Conservation (phyloP, 2,113 vertebrate genomes). For the Vombatus ursinus region DNA sequence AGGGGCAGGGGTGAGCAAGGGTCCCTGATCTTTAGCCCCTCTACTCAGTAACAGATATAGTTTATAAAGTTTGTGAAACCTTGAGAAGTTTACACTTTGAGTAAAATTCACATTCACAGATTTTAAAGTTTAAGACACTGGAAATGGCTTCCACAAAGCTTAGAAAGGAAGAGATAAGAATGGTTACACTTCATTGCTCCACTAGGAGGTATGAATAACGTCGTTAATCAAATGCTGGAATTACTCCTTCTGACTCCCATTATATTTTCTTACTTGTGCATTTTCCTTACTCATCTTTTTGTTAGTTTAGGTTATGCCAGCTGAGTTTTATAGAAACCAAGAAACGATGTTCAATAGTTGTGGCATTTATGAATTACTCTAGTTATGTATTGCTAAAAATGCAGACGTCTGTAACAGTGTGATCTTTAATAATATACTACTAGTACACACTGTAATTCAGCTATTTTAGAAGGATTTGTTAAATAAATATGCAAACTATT, state of each 20-base stretch:
- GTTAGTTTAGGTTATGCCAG: slow-evolving; percentile 83
- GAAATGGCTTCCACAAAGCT: too few relatives aligned
- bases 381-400: slow-evolving; percentile 88
- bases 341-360: slow-evolving; percentile 87
- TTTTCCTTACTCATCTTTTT: slow-evolving; percentile 68
- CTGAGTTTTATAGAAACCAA: slow-evolving; percentile 90
- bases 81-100: too few relatives aligned
- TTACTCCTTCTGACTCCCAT: slow-evolving; percentile 60
- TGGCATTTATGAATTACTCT: slow-evolving; percentile 90
- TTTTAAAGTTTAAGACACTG: too few relatives aligned
- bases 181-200: too few relatives aligned
- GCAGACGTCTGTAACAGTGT: slow-evolving; percentile 90
- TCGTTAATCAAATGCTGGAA: too few relatives aligned
- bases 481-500: slow-evolving; percentile 93
- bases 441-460: slow-evolving; percentile 91
- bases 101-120: too few relatives aligned
- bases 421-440: slow-evolving; percentile 89
- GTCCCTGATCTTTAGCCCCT: too few relatives aligned
- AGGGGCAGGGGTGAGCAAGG: too few relatives aligned
- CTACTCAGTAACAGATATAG: too few relatives aligned
- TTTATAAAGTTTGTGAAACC: too few relatives aligned
- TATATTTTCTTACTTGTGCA: slow-evolving; percentile 77
- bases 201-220: too few relatives aligned
- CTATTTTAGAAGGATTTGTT: slow-evolving; percentile 91
- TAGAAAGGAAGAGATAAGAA: too few relatives aligned